Evolutionary conservation across 2,797 vertebrate species (phyloP).

Genomic region (Neopelma chrysocephalum): DNA sequence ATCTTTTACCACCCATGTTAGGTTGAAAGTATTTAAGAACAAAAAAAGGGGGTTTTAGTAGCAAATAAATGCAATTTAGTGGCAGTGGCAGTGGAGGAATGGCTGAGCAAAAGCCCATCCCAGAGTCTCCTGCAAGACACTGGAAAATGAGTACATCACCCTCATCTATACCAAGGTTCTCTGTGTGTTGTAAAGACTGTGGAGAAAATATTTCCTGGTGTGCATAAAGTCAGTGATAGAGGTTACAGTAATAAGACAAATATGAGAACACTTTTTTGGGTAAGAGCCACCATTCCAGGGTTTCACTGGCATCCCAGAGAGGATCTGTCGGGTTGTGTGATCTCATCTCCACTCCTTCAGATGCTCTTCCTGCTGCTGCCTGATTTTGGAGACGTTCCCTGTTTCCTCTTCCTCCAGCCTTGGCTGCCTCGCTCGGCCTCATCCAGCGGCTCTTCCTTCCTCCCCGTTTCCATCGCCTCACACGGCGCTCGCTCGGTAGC

Average conservation of each 20-base stretch:
- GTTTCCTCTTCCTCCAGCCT: not conserved
- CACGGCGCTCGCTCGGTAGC: not conserved
- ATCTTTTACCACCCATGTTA: not conserved
- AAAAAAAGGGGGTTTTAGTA: fast-evolving
- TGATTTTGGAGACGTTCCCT: not conserved
- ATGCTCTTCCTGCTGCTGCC: not conserved
- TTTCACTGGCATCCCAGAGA: not conserved
- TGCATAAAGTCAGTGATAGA: fast-evolving
- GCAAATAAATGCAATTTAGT: not conserved
- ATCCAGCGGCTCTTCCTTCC: not conserved
- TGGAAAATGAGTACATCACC: not conserved
- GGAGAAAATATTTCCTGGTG: not conserved
- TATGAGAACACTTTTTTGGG: fast-evolving
- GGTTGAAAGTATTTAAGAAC: not conserved
- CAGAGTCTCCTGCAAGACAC: not conserved
- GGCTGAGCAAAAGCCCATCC: not conserved
- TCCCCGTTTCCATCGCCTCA: fast-evolving
- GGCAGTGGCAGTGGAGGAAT: not conserved
- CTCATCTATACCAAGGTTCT: not conserved
- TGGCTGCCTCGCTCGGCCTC: fast-evolving
- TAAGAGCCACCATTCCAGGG: not conserved
- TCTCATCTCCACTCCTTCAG: not conserved
- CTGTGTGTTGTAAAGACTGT: not conserved
- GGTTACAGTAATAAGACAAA: not conserved
- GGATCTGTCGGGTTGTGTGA: not conserved